Base-by-base conservation (phyloP, 1,140 invertebrate genomes). In the Glomeris maerens region DNA sequence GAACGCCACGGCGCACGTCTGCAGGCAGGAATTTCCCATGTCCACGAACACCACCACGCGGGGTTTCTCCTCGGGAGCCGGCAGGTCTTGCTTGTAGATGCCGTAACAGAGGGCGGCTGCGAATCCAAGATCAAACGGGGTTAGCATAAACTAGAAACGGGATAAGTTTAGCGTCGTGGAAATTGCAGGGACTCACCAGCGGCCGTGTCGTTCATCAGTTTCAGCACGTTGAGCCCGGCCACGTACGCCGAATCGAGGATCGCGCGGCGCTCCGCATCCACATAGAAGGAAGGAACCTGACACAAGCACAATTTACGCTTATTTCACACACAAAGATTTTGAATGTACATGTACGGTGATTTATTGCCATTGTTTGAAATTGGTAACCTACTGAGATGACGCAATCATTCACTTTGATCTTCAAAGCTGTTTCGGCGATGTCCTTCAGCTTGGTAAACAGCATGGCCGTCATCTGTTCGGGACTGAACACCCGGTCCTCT, bases 391-490 rank as follows among this genome's bases (percentile, higher is more conserved):
- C 91, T 49, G 90, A 89, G 57, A 98, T 88, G 2, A 99, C 95
- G 71, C 91, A 96, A 69, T 98, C 95, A 62, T 92, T 90, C 20
- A 95, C 81, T 66, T 89, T 85, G 20, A 84, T 88, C 62, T 87
- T 81, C 45, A 95, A 68, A n/a, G 81, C 84, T 50, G 66, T 74
- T 58, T 89, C 83, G 14, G 93, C 86, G 48, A 80, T 85, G 60
- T 91, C 83, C 66, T 95, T 98, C 41, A 99, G 71, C 70, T 99
- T 98, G 29, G 91, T 96, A 54, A 99, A 82, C 17, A 98, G 71
- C 87, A 97, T 97, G 13, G 88, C 92, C 23, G 88, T 84, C 59
- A 98, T 79, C 74, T 99, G 95, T 69, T 94, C 87, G 0, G 91
- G 83, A n/a, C 80, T 79, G 65, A 98, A 97, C 13, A 79, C 68